phyloP scores from a whole-genome alignment of 2,797 vertebrate genomes.

The Chelon labrosus region DNA sequence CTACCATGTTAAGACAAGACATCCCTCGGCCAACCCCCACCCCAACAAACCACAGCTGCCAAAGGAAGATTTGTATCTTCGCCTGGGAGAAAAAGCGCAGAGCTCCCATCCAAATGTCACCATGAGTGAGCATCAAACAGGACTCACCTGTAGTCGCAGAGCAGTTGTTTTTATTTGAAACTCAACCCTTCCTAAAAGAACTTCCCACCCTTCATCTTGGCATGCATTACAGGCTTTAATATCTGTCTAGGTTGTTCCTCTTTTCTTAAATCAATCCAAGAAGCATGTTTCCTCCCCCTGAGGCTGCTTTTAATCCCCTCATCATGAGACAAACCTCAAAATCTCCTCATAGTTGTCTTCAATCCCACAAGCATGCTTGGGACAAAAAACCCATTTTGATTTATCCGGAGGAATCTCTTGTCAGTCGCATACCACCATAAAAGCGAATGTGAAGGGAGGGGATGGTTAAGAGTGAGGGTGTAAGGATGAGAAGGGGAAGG shows the following conservation, averaged over 20 bases:
- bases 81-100: conserved; percentile 49
- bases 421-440: conserved; percentile 43
- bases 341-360: conserved; percentile 56
- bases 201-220: conserved; percentile 50
- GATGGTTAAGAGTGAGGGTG: conserved; percentile 31
- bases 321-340: conserved; percentile 61
- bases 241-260: conserved; percentile 61
- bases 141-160: conserved; percentile 66
- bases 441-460: conserved; percentile 21
- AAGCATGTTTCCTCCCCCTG: conserved; percentile 41
- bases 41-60: conserved; percentile 63
- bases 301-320: conserved; percentile 69
- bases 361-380: conserved; percentile 54
- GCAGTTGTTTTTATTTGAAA: conserved; percentile 70
- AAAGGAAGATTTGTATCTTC: conserved; percentile 76
- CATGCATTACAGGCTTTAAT: conserved; percentile 55
- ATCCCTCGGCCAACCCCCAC: conserved; percentile 29
- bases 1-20: conserved; percentile 73
- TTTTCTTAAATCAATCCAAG: conserved; percentile 68
- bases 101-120: conserved; percentile 63
- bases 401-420: conserved; percentile 59
- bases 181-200: conserved; percentile 56
- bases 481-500: conserved; percentile 37
- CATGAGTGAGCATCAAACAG: conserved; percentile 67
- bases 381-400: conserved; percentile 54